Base-by-base conservation (phyloP, 2,888 invertebrate genomes). In the Callinectes sapidus region DNA sequence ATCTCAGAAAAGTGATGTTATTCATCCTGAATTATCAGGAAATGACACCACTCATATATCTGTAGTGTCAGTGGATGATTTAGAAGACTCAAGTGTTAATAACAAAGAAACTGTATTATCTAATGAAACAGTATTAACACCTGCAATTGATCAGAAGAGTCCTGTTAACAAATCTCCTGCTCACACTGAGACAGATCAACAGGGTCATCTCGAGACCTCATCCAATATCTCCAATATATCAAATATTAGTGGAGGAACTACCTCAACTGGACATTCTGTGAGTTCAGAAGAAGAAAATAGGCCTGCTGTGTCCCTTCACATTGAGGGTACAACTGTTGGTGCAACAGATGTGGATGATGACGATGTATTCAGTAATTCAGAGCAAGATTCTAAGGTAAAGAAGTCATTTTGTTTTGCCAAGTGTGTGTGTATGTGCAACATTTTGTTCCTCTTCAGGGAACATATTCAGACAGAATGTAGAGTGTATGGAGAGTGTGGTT, bases 231-330 rank as follows among this genome's bases (percentile, higher is more conserved):
- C 94, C 28, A 93, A 94, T 86, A 91, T 94, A 55, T 95, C 94
- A 23, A 93, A 91, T 87, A 42, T 92, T 18, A 93, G 93, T 90
- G 92, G 81, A 55, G 91, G 91, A 42, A 91, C 94, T 66, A n/a
- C 81, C 39, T 92, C 92, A 48, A 90, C 92, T 66, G 91, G 92
- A 55, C 88, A 89, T n/a, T 92, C 94, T 54, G 54, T 87, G 6
- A 93, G 91, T 87, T 93, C 91, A 88, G 89, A 85, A 94, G 95
- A 95, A 48, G 94, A 94, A 94, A 95, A 85, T 94, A 95, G 61
- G 89, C 95, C 95, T 23, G 96, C 96, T 54, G 96, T 96, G 39
- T 96, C 96, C 10, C 96, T 96, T 95, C 95, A 96, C 86, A 95
- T 96, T 81, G 96, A 96, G 94, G 96, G 96, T 10, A 96, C 96